Evolutionary conservation across 2,888 invertebrate species (phyloP).

Genomic region (Cosmia pyralina): DNA sequence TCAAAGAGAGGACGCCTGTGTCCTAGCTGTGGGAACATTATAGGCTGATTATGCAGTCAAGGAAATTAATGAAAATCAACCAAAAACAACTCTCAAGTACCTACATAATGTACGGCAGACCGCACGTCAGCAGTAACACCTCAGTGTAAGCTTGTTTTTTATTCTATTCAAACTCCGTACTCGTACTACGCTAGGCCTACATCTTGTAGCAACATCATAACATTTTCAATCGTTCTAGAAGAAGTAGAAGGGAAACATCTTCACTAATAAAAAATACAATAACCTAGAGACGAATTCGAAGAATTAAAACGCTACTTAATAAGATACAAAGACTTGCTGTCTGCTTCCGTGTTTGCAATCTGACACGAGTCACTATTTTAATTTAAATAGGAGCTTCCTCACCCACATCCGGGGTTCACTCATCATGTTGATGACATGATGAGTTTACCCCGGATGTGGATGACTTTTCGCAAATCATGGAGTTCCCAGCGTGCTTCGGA

Average conservation of each 20-base stretch:
- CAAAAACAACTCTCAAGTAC: neutral
- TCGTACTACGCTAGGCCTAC: neutral
- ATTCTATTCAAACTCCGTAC: neutral
- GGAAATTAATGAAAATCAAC: conserved; percentile 21
- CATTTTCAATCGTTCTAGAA: conserved; percentile 2
- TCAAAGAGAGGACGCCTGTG: too few species aligned
- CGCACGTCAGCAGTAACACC: too few species aligned
- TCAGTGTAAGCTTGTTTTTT: neutral
- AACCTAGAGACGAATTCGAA: conserved; percentile 24
- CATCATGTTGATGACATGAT: too few species aligned
- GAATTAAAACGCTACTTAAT: conserved; percentile 23
- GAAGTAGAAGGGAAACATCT: conserved; percentile 12
- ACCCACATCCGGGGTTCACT: neutral
- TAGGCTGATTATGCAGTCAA: conserved; percentile 1
- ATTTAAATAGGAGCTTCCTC: neutral
- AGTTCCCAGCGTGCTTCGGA: neutral
- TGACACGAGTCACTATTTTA: conserved; percentile 8
- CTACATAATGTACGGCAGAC: neutral
- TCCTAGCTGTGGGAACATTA: too few species aligned
- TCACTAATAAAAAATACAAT: conserved; percentile 1
- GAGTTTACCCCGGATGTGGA: neutral
- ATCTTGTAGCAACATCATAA: neutral
- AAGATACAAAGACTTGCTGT: conserved; percentile 51
- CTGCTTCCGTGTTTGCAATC: conserved; percentile 50
- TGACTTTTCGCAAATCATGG: neutral